Percentiles rank a stretch among this genome's conserved stretches.
Evolutionary conservation across 2,113 vertebrate species (phyloP).

Genomic region (Dolichotis patagonum): DNA sequence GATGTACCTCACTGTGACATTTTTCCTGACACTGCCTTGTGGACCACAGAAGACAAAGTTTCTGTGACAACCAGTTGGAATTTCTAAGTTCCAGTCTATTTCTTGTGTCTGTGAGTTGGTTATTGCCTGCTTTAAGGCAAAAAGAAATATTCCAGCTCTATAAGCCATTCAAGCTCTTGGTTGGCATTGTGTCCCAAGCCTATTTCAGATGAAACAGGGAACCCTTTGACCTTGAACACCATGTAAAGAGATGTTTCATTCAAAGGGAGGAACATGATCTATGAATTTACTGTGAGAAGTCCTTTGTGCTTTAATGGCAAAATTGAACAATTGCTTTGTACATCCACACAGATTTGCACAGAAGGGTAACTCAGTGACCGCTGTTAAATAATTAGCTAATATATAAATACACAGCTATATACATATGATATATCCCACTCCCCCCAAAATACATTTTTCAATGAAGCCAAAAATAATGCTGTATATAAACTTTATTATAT

Average conservation of each 20-base stretch:
- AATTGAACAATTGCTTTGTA: not conserved
- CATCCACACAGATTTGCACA: not conserved
- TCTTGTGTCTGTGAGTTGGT: not conserved
- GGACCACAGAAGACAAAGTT: not conserved
- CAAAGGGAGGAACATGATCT: not conserved
- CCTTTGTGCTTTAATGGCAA: not conserved
- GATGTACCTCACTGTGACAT: not conserved
- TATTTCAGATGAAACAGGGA: not conserved
- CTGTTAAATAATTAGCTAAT: not conserved
- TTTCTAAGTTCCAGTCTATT: not conserved
- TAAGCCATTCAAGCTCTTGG: not conserved
- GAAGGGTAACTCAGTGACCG: not conserved
- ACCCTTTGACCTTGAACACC: not conserved
- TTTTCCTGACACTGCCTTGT: not conserved
- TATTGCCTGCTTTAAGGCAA: not conserved
- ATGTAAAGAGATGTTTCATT: not conserved
- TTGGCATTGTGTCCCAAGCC: not conserved
- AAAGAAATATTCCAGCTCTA: not conserved
- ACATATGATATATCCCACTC: not conserved
- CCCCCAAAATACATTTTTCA: not conserved
- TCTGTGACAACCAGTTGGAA: not conserved
- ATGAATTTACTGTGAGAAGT: not conserved
- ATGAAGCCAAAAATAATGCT: not conserved
- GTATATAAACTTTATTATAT: not conserved
- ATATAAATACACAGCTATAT: not conserved